Percentiles rank a stretch among this genome's conserved stretches.
Conservation (phyloP, 2,888 invertebrate species). For the Schizaphis graminum region DNA sequence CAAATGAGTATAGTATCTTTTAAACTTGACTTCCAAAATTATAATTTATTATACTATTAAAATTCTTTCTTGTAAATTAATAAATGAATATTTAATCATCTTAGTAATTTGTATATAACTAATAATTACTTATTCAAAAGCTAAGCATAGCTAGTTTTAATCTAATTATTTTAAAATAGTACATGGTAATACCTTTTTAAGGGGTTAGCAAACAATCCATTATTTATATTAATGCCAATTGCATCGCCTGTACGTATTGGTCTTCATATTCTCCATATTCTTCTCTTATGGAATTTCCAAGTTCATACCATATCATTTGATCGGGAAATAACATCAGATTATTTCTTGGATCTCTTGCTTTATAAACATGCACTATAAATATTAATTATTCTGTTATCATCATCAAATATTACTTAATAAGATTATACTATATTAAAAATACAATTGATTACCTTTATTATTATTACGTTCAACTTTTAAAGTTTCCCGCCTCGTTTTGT, state of each 20-base stretch:
- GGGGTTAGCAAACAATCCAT: slow-evolving; percentile 43
- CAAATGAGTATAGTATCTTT: not conserved
- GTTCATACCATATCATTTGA: slow-evolving; percentile 54
- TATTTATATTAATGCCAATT: slow-evolving; percentile 44
- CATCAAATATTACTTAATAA: not conserved
- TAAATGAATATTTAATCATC: not conserved
- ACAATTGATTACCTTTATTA: slow-evolving; percentile 34
- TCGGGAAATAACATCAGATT: no score
- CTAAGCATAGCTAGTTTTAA: not conserved
- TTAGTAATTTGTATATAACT: not conserved
- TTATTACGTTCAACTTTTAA: slow-evolving; percentile 48
- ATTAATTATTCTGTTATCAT: not conserved
- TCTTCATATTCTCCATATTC: no score
- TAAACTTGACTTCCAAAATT: not conserved
- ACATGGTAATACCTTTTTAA: slow-evolving; percentile 36
- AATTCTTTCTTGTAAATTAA: not conserved
- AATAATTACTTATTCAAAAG: not conserved
- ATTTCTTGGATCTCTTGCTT: slow-evolving; percentile 28
- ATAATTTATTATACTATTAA: slow-evolving; percentile 1
- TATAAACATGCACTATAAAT: not conserved
- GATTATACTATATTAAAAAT: not conserved
- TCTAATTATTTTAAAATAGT: not conserved
- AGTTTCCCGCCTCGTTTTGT: slow-evolving; percentile 33
- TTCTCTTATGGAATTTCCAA: no score
- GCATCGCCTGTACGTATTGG: slow-evolving; percentile 55